A percentile compares a stretch with the other conserved stretches of the same genome.
phyloP scores from a whole-genome alignment of 1,140 invertebrate species.

The Polypedilum pembai region DNA sequence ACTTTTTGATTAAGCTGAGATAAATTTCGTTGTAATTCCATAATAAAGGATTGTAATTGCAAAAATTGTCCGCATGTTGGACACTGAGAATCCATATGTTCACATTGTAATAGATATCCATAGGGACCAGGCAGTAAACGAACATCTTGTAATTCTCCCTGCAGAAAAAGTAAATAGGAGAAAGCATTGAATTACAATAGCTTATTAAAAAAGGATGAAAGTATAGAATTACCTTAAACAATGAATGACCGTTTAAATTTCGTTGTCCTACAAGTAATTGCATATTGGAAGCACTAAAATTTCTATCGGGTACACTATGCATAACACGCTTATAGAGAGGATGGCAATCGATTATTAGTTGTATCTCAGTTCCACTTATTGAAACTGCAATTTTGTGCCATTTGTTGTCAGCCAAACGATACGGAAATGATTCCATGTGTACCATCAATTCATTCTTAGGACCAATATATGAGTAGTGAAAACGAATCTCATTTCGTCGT shows the following conservation, averaged over 20 bases:
- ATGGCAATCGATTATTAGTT: constrained; percentile 78
- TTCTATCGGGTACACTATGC: constrained; percentile 57
- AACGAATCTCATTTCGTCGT: constrained; percentile 71
- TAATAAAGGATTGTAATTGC: constrained; percentile 65
- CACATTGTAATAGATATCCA: constrained; percentile 80
- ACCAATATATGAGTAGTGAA: constrained; percentile 54
- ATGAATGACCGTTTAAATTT: constrained; percentile 65
- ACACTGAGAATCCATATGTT: constrained; percentile 73
- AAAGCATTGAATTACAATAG: constrained; percentile 31
- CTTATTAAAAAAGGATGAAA: neutral
- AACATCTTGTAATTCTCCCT: constrained; percentile 84
- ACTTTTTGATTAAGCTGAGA: constrained; percentile 57
- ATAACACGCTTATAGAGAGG: constrained; percentile 65
- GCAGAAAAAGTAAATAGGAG: constrained; percentile 33
- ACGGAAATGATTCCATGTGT: constrained; percentile 78
- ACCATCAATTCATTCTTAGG: constrained; percentile 53
- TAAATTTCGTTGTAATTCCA: constrained; percentile 51
- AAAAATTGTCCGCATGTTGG: constrained; percentile 85
- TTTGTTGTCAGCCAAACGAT: constrained; percentile 70
- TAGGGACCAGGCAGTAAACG: constrained; percentile 73
- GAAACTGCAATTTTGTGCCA: constrained; percentile 81
- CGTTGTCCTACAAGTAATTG: constrained; percentile 81
- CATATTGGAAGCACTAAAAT: constrained; percentile 61
- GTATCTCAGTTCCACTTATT: constrained; percentile 72
- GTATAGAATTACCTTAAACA: constrained; percentile 66